phyloP scores from a whole-genome alignment of 2,888 invertebrate genomes.

The Leptarthrus brevirostris region DNA sequence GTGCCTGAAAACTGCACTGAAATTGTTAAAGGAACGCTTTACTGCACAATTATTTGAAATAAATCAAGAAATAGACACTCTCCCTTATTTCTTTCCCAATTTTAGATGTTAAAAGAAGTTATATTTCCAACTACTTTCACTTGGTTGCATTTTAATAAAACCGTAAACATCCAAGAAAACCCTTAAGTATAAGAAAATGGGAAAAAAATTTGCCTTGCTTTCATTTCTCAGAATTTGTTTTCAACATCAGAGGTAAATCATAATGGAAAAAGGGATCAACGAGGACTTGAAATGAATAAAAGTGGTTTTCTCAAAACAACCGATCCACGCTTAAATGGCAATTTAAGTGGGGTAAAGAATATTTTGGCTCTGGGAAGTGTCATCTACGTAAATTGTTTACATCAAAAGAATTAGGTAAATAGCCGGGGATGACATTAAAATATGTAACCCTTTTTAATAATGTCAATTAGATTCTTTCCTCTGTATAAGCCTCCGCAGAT shows the following conservation, averaged over 20 bases:
- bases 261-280: neutral
- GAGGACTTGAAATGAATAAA: neutral
- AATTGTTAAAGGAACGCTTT: neutral
- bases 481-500: no score
- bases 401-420: neutral
- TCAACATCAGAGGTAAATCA: neutral
- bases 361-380: neutral
- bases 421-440: neutral
- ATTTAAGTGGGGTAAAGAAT: neutral
- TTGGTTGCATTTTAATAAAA: neutral
- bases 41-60: slow-evolving; percentile 6
- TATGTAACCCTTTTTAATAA: neutral
- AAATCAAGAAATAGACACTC: neutral
- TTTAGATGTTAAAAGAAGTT: neutral
- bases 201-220: neutral
- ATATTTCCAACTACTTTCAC: neutral
- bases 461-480: neutral
- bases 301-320: neutral
- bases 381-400: neutral
- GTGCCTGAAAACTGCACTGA: neutral
- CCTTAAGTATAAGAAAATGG: neutral
- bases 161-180: neutral
- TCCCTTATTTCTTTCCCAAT: neutral
- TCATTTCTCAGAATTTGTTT: neutral
- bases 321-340: neutral